phyloP scores from a whole-genome alignment of 2,113 vertebrate genomes.

The Atractosteus spatula region DNA sequence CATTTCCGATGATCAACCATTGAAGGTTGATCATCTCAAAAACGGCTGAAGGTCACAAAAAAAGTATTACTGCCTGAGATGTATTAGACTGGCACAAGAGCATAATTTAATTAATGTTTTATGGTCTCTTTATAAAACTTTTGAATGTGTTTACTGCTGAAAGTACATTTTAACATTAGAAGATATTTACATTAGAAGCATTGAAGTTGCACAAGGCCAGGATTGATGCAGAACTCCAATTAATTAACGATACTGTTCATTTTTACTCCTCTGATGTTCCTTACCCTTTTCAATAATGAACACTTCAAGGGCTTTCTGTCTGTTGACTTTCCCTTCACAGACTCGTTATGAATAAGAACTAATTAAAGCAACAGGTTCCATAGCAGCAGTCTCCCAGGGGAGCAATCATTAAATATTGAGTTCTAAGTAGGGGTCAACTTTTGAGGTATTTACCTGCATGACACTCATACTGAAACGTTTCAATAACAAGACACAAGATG shows the following conservation, averaged over 20 bases:
- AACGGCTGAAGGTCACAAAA: too few relatives aligned
- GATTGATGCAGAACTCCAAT: background rate
- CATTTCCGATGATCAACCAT: too few relatives aligned
- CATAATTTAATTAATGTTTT: too few relatives aligned
- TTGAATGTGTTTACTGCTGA: too few relatives aligned
- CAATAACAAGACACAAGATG: too few relatives aligned
- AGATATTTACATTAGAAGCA: too few relatives aligned
- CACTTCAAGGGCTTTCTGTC: slow-evolving; percentile 20
- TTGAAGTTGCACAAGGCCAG: too few relatives aligned
- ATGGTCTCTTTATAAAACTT: too few relatives aligned
- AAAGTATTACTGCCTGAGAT: too few relatives aligned
- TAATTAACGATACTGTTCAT: background rate
- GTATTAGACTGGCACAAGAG: too few relatives aligned
- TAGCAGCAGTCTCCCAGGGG: slow-evolving; percentile 14
- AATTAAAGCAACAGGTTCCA: slow-evolving; percentile 18
- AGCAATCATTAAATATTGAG: slow-evolving; percentile 19
- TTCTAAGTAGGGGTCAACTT: slow-evolving; percentile 11
- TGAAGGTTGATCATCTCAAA: too few relatives aligned
- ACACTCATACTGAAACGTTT: background rate
- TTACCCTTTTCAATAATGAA: slow-evolving; percentile 4
- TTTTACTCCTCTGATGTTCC: background rate
- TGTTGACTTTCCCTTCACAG: background rate
- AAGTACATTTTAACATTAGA: too few relatives aligned
- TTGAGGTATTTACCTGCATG: slow-evolving; percentile 8
- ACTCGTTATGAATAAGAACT: slow-evolving; percentile 17